A percentile compares a stretch with the other conserved stretches of the same genome.
Conservation (phyloP, 2,113 vertebrate genomes). For the Indri indri region DNA sequence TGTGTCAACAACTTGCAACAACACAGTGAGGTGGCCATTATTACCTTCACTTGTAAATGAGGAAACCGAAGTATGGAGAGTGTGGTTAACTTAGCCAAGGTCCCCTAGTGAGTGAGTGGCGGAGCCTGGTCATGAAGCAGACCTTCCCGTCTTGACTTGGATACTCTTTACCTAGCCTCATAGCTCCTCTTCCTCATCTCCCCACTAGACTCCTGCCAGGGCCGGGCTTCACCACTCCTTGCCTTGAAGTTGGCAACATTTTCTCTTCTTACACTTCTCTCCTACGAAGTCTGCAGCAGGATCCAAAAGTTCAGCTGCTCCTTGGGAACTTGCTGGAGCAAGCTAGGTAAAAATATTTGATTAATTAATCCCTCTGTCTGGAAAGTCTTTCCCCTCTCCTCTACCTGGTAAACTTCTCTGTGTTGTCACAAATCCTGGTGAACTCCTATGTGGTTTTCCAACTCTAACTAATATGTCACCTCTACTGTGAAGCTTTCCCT, state of each 20-base stretch:
- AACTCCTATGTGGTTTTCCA: not conserved
- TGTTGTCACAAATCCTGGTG: not conserved
- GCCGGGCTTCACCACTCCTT: not conserved
- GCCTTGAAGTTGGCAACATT: not conserved
- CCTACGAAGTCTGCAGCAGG: not conserved
- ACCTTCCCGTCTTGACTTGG: not conserved
- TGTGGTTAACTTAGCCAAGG: not conserved
- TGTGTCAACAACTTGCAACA: not conserved
- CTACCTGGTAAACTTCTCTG: not conserved
- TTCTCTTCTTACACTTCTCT: not conserved
- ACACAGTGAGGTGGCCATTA: not conserved
- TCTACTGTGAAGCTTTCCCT: not conserved
- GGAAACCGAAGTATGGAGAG: not conserved
- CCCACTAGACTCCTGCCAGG: too few species aligned
- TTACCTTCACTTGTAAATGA: not conserved
- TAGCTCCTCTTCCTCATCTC: fast-evolving
- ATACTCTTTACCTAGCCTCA: not conserved
- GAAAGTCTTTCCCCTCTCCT: not conserved
- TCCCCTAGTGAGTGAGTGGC: not conserved
- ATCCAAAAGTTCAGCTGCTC: not conserved
- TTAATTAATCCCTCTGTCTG: not conserved
- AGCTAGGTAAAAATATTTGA: not conserved
- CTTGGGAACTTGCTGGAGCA: not conserved
- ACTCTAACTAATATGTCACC: not conserved
- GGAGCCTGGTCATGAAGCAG: not conserved